A percentile compares a stretch with the other conserved stretches of the same genome.
phyloP scores from a whole-genome alignment of 2,113 vertebrate species.

The Macquaria ambigua region DNA sequence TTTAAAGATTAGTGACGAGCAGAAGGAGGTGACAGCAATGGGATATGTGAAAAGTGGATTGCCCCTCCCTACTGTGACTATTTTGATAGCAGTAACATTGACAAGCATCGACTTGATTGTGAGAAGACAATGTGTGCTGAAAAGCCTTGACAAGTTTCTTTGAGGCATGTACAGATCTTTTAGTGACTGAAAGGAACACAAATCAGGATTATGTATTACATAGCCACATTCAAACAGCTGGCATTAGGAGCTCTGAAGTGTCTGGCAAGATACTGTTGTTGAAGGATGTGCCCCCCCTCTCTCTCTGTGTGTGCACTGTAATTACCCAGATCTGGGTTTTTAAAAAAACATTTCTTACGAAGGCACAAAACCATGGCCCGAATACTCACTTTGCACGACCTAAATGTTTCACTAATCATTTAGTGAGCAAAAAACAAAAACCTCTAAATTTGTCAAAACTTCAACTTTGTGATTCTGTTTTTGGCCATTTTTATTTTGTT shows the following conservation, averaged over 20 bases:
- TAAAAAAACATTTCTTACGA: slow-evolving; percentile 57
- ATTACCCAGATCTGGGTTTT: slow-evolving; percentile 70
- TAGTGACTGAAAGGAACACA: slow-evolving; percentile 77
- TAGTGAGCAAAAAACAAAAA: slow-evolving; percentile 15
- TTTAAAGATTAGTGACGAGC: slow-evolving; percentile 84
- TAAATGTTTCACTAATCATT: slow-evolving; percentile 42
- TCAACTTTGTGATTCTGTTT: slow-evolving; percentile 7
- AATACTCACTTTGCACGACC: slow-evolving; percentile 27
- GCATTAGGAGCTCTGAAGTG: slow-evolving; percentile 73
- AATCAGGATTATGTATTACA: slow-evolving; percentile 84
- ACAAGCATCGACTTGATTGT: slow-evolving; percentile 80
- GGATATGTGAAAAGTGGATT: slow-evolving; percentile 79
- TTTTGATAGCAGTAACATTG: slow-evolving; percentile 78
- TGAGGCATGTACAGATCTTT: slow-evolving; percentile 78
- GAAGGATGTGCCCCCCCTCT: slow-evolving; percentile 56
- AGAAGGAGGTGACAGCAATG: slow-evolving; percentile 80
- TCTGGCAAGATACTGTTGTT: slow-evolving; percentile 72
- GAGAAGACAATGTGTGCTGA: slow-evolving; percentile 69
- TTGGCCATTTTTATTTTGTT: background rate
- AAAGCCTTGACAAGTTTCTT: slow-evolving; percentile 81
- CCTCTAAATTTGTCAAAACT: slow-evolving; percentile 23
- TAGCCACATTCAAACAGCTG: slow-evolving; percentile 75
- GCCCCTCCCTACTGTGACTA: slow-evolving; percentile 78
- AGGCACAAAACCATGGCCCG: slow-evolving; percentile 41
- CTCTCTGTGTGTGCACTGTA: slow-evolving; percentile 52